These are phyloP conservation scores for Pissodes strobi DNA, from an alignment of 1,140 invertebrate genomes.

Conservation along the genomic window DNA sequence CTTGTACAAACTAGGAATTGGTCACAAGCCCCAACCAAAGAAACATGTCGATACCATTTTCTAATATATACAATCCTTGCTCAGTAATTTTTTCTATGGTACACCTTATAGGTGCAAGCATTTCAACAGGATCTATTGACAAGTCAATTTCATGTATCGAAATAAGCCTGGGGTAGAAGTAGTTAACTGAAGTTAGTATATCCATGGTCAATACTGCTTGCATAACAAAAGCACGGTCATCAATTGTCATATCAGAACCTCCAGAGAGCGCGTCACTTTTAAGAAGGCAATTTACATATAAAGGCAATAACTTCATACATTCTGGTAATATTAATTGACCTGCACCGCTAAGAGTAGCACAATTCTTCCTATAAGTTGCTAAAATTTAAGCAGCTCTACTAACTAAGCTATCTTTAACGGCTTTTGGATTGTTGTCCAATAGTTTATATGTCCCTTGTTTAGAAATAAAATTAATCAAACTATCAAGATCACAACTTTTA, in stretches of 20 bases:
- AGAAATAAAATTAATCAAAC: constrained; percentile 90
- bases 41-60: constrained; percentile 96
- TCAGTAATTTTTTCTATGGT: constrained; percentile 86
- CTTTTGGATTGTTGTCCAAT: constrained; percentile 74
- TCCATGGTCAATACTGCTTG: constrained; percentile 83
- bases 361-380: constrained; percentile 91
- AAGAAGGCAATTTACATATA: constrained; percentile 92
- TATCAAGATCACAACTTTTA: constrained; percentile 90
- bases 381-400: constrained; percentile 85
- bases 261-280: constrained; percentile 91
- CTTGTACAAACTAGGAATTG: constrained; percentile 73
- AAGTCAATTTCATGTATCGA: constrained; percentile 67
- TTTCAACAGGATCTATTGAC: constrained; percentile 57
- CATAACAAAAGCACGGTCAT: constrained; percentile 91
- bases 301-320: constrained; percentile 94
- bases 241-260: constrained; percentile 82
- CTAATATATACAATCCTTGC: constrained; percentile 86
- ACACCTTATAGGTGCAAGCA: constrained; percentile 76
- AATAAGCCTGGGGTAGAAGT: constrained; percentile 89
- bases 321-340: constrained; percentile 97
- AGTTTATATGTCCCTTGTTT: constrained; percentile 84
- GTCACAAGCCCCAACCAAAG: constrained; percentile 89
- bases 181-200: constrained; percentile 76
- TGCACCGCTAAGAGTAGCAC: constrained; percentile 86
- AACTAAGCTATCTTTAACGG: constrained; percentile 75